Conservation (phyloP, 92 coral and sea anemone species). For the Zoanthus sociatus region DNA sequence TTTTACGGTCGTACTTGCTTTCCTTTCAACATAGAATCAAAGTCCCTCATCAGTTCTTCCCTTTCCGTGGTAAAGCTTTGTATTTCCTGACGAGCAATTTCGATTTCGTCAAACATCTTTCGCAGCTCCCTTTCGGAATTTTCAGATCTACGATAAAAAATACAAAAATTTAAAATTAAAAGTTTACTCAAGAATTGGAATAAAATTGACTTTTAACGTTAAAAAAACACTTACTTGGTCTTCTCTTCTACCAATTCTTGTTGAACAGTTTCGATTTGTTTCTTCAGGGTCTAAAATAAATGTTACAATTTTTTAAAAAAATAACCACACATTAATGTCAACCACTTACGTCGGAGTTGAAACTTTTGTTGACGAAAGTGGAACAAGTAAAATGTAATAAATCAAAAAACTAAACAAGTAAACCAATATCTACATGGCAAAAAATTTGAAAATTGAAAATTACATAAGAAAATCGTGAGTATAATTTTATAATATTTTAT, state of each 20-base stretch:
- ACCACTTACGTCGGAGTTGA: too few relatives aligned
- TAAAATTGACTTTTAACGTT: neutral
- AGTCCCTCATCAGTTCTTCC: slow-evolving; percentile 19
- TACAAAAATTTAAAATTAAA: neutral
- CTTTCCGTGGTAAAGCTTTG: slow-evolving; percentile 52
- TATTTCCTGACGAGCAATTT: slow-evolving; percentile 53
- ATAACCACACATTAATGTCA: neutral
- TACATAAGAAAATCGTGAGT: too few relatives aligned
- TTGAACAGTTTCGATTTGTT: slow-evolving; percentile 56
- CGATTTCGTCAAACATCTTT: slow-evolving; percentile 49
- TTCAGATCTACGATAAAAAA: slow-evolving; percentile 4
- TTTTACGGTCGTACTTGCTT: slow-evolving; percentile 21
- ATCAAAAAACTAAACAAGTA: too few relatives aligned
- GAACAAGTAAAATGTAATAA: too few relatives aligned
- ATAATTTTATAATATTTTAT: too few relatives aligned
- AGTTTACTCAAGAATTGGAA: neutral
- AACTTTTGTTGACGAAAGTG: too few relatives aligned
- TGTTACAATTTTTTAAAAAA: neutral
- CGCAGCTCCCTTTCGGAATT: slow-evolving; percentile 55
- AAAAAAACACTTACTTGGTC: slow-evolving; percentile 62
- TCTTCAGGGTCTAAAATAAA: slow-evolving; percentile 61
- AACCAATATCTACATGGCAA: too few relatives aligned
- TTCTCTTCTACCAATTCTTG: slow-evolving; percentile 75
- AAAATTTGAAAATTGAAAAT: too few relatives aligned
- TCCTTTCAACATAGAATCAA: slow-evolving; percentile 18